These are phyloP conservation scores for Drosophila macrospina DNA, from an alignment of 2,888 invertebrate species.

Conservation along the genomic window DNA sequence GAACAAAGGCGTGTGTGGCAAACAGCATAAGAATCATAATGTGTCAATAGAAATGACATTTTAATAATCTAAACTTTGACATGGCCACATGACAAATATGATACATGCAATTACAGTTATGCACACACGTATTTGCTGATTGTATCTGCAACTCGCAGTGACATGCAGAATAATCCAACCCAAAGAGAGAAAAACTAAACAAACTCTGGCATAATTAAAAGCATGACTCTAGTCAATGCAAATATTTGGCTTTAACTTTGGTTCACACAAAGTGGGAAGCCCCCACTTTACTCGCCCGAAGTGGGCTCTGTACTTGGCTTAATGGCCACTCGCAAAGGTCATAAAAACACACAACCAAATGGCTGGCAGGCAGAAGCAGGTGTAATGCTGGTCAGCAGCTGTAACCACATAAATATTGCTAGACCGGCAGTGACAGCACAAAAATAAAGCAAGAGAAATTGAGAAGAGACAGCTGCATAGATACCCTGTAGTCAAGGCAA, in stretches of 20 bases:
- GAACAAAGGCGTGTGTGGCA: neutral
- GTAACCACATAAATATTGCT: slow-evolving; percentile 3
- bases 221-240: neutral
- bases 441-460: neutral
- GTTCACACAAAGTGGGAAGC: slow-evolving; percentile 12
- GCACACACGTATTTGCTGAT: slow-evolving; percentile 13
- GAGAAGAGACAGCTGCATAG: neutral
- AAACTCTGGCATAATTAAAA: slow-evolving; percentile 20
- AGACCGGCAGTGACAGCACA: neutral
- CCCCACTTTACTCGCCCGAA: slow-evolving; percentile 13
- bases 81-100: too few species aligned
- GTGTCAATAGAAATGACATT: slow-evolving; percentile 31
- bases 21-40: slow-evolving; percentile 8
- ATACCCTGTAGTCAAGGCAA: neutral
- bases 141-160: slow-evolving; percentile 22
- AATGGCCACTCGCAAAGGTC: slow-evolving; percentile 17
- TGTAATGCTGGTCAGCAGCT: neutral
- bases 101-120: slow-evolving; percentile 13
- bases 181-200: too few species aligned
- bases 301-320: neutral
- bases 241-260: slow-evolving; percentile 36
- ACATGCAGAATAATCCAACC: slow-evolving; percentile 12
- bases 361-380: slow-evolving; percentile 8
- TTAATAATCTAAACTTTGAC: slow-evolving; percentile 3
- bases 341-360: slow-evolving; percentile 25